Base-by-base conservation (phyloP, 2,888 invertebrate species). In the Eupithecia tripunctaria region DNA sequence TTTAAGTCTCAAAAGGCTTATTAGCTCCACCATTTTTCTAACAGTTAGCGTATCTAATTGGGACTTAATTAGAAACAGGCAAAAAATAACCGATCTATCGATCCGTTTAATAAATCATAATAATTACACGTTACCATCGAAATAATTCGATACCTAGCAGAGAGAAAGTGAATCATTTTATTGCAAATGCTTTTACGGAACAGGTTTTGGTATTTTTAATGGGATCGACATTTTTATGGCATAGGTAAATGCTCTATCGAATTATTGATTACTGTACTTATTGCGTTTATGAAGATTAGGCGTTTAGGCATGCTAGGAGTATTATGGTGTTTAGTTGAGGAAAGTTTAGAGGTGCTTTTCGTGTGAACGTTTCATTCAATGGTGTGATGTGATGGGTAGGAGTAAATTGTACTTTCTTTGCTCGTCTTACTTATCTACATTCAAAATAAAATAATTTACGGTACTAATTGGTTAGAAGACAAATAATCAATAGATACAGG, bases 151-250 rank as follows among this genome's bases (percentile, higher is more conserved):
- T 79, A 74, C 62, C 73, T 77, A 81, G 78, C 81, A 82, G 84
- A 89, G 91, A 91, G 93, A 93, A 94, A 94, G 93, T 93, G 87
- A 91, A 91, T 86, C 86, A 89, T 91, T 89, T 91, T 90, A 88
- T 90, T 89, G 88, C 88, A 82, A 89, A 91, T 91, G 88, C 85
- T 87, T 87, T 84, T 84, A 82, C 81, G 82, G 78, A 89, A 92
- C 93, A 85, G 89, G 93, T 92, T 89, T 75, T 80, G 77, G 51
- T 69, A 70, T 75, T 76, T n/a, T 72, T 74, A 74, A 81, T 83
- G 81, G 82, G 79, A 79, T 79, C 74, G 84, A 83, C 65, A 82
- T 84, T 85, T 85, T 85, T 83, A 82, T 82, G 73, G 76, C 79
- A 80, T 80, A 78, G 15, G 60, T 60, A 64, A 78, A 81, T 79